Percentiles rank a stretch among this genome's conserved stretches.
These are phyloP conservation scores for Bothrops jararaca DNA, from an alignment of 2,113 vertebrate genomes.

Conservation along the genomic window DNA sequence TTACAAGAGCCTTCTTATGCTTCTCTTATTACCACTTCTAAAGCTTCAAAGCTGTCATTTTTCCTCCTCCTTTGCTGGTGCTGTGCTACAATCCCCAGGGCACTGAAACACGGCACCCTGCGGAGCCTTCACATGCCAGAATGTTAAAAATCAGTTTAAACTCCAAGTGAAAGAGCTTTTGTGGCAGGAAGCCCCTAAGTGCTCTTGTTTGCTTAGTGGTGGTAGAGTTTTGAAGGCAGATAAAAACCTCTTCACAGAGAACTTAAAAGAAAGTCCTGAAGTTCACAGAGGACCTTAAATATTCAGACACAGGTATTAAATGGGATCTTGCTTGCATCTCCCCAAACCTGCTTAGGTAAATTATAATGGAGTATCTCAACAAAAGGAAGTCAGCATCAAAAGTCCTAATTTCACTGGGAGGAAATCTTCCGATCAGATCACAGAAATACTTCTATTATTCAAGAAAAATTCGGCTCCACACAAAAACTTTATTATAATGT, in stretches of 20 bases:
- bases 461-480: conserved; percentile 31
- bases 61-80: conserved; percentile 63
- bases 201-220: conserved; percentile 11
- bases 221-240: conserved; percentile 54
- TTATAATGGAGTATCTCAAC: conserved; percentile 15
- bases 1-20: conserved; percentile 66
- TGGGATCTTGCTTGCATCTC: conserved; percentile 1
- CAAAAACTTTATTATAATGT: neutral
- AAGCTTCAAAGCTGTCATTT: conserved; percentile 70
- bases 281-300: conserved; percentile 39
- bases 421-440: neutral
- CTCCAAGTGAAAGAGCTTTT: conserved; percentile 51
- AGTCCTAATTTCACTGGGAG: neutral
- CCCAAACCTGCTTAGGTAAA: conserved; percentile 21
- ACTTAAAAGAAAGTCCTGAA: conserved; percentile 43
- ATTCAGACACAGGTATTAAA: neutral
- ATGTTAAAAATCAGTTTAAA: conserved; percentile 62
- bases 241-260: conserved; percentile 35
- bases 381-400: neutral
- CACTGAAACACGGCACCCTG: conserved; percentile 51
- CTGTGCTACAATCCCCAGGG: conserved; percentile 50
- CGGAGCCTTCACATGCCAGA: conserved; percentile 65
- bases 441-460: neutral
- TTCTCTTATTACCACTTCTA: conserved; percentile 67
- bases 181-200: conserved; percentile 53